Evolutionary conservation across 2,113 vertebrate species (phyloP).

Genomic region (Amia ocellicauda): DNA sequence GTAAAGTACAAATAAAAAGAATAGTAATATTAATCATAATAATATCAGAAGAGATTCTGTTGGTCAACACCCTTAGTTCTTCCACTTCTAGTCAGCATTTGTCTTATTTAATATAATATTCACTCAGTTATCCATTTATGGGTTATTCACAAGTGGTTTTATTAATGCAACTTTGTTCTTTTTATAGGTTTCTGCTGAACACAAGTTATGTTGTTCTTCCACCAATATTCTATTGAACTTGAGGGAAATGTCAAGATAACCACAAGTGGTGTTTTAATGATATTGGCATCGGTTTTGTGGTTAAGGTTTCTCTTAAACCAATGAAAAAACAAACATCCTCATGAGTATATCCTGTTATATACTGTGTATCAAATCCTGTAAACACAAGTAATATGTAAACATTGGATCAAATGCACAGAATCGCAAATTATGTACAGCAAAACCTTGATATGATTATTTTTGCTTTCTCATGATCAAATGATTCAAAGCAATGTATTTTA

Average conservation of each 20-base stretch:
- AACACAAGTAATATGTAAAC: conserved; percentile 22
- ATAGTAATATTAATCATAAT: too few species aligned
- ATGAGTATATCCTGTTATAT: conserved; percentile 21
- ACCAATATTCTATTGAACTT: conserved; percentile 20
- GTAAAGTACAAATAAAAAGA: too few species aligned
- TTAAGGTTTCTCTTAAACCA: conserved; percentile 46
- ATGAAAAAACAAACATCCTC: conserved; percentile 50
- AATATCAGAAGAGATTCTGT: too few species aligned
- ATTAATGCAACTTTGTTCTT: conserved; percentile 13
- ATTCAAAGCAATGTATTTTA: too few species aligned
- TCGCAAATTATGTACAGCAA: too few species aligned
- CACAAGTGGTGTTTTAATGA: conserved; percentile 40
- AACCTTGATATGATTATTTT: too few species aligned
- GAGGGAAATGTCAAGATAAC: conserved; percentile 26
- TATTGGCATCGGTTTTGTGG: conserved; percentile 42
- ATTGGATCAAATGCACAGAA: conserved; percentile 19
- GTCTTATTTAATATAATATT: too few species aligned
- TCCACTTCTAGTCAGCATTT: too few species aligned
- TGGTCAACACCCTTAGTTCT: too few species aligned
- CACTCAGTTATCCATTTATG: too few species aligned
- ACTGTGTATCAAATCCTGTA: conserved; percentile 26
- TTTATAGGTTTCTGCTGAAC: conserved; percentile 43
- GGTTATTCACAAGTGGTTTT: too few species aligned
- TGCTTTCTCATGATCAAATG: too few species aligned
- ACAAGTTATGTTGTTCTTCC: conserved; percentile 37